A percentile compares a stretch with the other conserved stretches of the same genome.
Evolutionary conservation across 2,888 invertebrate species (phyloP).

Genomic region (Rhingia campestris): DNA sequence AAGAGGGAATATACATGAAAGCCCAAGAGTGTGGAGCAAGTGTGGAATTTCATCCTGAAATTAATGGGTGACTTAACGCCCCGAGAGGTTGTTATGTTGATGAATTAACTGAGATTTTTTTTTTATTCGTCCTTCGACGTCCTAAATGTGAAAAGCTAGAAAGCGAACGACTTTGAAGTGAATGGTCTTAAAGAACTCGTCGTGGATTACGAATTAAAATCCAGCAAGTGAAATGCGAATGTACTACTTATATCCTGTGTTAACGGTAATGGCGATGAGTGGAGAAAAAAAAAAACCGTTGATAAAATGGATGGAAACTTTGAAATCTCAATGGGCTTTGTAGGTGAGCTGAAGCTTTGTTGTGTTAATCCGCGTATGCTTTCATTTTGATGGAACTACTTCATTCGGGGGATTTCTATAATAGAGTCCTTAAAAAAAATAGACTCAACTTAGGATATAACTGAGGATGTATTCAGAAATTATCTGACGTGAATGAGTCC

Average conservation of each 20-base stretch:
- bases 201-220: constrained; percentile 46
- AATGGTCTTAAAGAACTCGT: constrained; percentile 48
- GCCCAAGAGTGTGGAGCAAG: constrained; percentile 32
- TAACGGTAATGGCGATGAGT: not conserved
- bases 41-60: constrained; percentile 51
- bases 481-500: too few relatives aligned
- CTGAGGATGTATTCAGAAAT: too few relatives aligned
- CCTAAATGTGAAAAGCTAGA: constrained; percentile 39
- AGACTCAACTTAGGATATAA: too few relatives aligned
- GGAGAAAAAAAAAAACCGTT: too few relatives aligned
- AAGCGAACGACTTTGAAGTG: constrained; percentile 37
- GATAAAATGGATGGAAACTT: too few relatives aligned
- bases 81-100: constrained; percentile 67
- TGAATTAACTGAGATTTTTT: constrained; percentile 61
- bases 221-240: constrained; percentile 7
- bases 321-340: too few relatives aligned
- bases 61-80: constrained; percentile 67
- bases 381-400: too few relatives aligned
- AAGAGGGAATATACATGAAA: constrained; percentile 10
- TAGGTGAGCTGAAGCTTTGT: too few relatives aligned
- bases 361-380: too few relatives aligned
- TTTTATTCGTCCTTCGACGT: not conserved
- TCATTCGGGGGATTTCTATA: too few relatives aligned
- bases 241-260: constrained; percentile 2
- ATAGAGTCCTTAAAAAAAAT: too few relatives aligned